phyloP scores from a whole-genome alignment of 1,140 invertebrate species.

The Gyrodactylus bullatarudis region DNA sequence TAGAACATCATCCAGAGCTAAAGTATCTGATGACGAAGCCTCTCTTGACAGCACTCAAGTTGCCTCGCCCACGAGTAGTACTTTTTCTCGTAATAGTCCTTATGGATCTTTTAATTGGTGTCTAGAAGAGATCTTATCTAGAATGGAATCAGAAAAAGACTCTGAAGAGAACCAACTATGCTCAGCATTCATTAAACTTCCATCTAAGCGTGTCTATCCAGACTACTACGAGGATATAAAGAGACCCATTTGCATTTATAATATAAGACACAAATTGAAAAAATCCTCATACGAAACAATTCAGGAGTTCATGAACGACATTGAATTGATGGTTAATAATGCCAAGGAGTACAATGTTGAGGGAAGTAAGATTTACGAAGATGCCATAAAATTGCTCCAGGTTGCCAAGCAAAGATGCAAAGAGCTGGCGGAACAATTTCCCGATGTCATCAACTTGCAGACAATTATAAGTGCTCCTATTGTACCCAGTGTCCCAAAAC shows the following conservation, averaged over 20 bases:
- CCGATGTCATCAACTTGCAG: not conserved
- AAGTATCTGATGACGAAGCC: not conserved
- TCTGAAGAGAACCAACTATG: not conserved
- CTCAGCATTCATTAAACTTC: not conserved
- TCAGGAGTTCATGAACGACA: conserved; percentile 55
- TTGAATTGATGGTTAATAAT: conserved; percentile 94
- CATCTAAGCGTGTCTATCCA: conserved; percentile 30
- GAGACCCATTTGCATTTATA: conserved; percentile 59
- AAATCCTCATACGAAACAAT: conserved; percentile 36
- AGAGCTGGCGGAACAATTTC: conserved; percentile 22
- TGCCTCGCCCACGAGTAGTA: not conserved
- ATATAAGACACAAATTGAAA: conserved; percentile 55
- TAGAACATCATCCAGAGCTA: not conserved
- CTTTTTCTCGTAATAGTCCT: not conserved
- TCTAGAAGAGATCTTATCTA: not conserved
- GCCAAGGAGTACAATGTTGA: conserved; percentile 66
- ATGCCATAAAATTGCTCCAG: conserved; percentile 40
- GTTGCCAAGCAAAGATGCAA: conserved; percentile 47
- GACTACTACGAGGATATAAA: conserved; percentile 93
- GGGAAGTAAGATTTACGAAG: conserved; percentile 44
- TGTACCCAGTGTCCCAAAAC: too few relatives aligned
- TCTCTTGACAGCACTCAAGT: not conserved
- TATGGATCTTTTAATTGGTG: not conserved
- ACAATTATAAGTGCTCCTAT: too few relatives aligned
- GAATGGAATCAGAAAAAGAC: not conserved